These are phyloP conservation scores for Cochlearius cochlearius DNA, from an alignment of 2,113 vertebrate species.

Conservation along the genomic window DNA sequence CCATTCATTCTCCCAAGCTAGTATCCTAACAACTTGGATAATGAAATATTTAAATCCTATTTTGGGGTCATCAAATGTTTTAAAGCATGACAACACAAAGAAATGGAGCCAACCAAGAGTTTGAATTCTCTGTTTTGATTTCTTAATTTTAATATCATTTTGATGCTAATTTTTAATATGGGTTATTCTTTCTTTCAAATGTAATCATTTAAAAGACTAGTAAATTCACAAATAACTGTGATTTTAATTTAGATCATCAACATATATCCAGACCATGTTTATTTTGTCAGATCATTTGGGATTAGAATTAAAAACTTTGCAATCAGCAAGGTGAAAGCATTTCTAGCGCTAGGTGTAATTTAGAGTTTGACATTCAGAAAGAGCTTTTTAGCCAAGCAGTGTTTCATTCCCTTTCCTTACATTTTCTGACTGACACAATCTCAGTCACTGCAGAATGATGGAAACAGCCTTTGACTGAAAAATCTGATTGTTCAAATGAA, in stretches of 20 bases:
- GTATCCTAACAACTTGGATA: not conserved
- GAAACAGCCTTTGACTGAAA: not conserved
- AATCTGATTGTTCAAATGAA: not conserved
- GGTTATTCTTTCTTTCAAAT: not conserved
- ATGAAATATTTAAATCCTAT: not conserved
- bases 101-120: not conserved
- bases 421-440: not conserved
- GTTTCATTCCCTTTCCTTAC: not conserved
- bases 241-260: not conserved
- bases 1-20: not conserved
- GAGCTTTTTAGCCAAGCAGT: not conserved
- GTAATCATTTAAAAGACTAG: not conserved
- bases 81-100: not conserved
- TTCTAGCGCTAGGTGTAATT: not conserved
- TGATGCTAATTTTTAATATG: not conserved
- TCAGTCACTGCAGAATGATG: not conserved
- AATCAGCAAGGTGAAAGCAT: not conserved
- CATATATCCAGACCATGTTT: not conserved
- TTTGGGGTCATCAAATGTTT: not conserved
- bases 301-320: not conserved
- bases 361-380: not conserved
- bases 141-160: not conserved
- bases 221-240: not conserved
- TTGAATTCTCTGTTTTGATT: not conserved
- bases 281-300: not conserved